These are phyloP conservation scores for Bradypodion ventrale DNA, from an alignment of 2,797 vertebrate genomes.

Conservation along the genomic window DNA sequence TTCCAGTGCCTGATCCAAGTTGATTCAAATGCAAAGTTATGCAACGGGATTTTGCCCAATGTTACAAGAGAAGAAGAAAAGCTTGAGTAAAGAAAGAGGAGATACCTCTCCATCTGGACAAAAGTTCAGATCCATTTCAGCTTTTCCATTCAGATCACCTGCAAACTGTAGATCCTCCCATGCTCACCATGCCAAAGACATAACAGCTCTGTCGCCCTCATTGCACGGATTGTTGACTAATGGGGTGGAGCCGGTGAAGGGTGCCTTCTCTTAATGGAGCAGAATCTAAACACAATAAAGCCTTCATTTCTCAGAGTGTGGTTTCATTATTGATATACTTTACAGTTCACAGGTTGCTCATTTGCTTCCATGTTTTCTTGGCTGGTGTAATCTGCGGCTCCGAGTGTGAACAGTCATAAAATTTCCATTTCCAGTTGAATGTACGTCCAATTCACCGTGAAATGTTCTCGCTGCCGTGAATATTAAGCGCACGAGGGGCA, in stretches of 20 bases:
- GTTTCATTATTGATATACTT: constrained; percentile 85
- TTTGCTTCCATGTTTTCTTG: constrained; percentile 79
- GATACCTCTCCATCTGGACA: no score
- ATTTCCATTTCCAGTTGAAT: constrained; percentile 83
- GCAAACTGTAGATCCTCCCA: not conserved
- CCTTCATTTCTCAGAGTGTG: constrained; percentile 79
- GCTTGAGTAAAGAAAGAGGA: no score
- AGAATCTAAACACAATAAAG: constrained; percentile 84
- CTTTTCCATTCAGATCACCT: fast-evolving
- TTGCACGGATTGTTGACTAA: constrained; percentile 70
- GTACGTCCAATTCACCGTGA: constrained; percentile 81
- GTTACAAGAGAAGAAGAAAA: not conserved
- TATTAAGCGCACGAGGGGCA: constrained; percentile 74
- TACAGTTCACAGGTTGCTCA: constrained; percentile 83
- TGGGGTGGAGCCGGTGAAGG: constrained; percentile 75
- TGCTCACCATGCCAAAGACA: not conserved
- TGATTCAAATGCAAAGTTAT: no score
- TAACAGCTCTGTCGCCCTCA: not conserved
- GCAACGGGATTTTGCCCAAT: no score
- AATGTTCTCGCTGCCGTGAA: constrained; percentile 82
- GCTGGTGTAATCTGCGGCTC: constrained; percentile 76
- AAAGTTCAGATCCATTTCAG: not conserved
- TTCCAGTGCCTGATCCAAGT: no score
- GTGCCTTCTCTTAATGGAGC: constrained; percentile 79
- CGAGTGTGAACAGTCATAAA: constrained; percentile 81